Percentiles rank a stretch among this genome's conserved stretches.
Evolutionary conservation across 2,113 vertebrate species (phyloP).

Genomic region (Platycercus adscitus): DNA sequence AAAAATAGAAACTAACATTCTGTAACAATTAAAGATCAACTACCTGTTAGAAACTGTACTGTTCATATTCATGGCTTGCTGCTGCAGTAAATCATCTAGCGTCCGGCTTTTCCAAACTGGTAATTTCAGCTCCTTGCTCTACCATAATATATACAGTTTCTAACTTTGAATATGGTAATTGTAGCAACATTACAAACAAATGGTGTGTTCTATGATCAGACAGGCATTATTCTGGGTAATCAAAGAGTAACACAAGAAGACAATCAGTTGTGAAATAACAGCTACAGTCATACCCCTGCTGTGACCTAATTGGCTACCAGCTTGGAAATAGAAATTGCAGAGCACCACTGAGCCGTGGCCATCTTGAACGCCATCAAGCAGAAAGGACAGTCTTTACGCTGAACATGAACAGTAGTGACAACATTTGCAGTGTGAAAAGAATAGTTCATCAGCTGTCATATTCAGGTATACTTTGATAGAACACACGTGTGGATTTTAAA

Average conservation of each 20-base stretch:
- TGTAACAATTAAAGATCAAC: neutral
- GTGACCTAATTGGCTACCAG: neutral
- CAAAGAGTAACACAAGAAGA: neutral
- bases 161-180: neutral
- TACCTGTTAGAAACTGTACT: neutral
- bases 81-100: neutral
- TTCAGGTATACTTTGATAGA: neutral
- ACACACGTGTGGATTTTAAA: neutral
- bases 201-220: neutral
- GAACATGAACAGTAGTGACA: neutral
- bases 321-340: neutral
- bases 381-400: neutral
- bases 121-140: neutral
- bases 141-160: rapidly evolving
- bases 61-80: neutral
- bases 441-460: neutral
- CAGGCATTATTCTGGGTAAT: neutral
- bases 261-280: neutral
- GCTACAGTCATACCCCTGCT: neutral
- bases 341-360: neutral
- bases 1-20: neutral
- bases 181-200: neutral
- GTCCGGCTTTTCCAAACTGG: neutral
- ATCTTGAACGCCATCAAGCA: neutral
- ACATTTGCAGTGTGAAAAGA: neutral